Base-by-base conservation (phyloP, 1,140 invertebrate genomes). In the Agrypnia vestita region DNA sequence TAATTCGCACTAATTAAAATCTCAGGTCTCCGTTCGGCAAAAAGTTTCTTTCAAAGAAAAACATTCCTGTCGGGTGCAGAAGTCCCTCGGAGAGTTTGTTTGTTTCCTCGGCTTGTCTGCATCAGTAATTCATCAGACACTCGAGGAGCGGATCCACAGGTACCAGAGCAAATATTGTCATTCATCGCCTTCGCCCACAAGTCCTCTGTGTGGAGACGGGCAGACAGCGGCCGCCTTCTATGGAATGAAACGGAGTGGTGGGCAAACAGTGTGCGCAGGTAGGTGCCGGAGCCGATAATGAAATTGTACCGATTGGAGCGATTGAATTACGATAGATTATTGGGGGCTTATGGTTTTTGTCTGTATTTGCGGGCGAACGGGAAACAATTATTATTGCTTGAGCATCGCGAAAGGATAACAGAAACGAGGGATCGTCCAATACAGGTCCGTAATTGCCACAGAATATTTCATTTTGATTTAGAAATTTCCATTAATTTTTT, bases 301-400 rank as follows among this genome's bases (percentile, higher is more conserved):
- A 76, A 76, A 76, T 76, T 76, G 44, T 76, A 59, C 75, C 55
- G 61, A 76, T 76, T 64, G 75, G 61, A 47, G 19, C 25, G 75
- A 76, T 76, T 76, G 51, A 76, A 76, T 76, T 76, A 61, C 55
- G 75, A 15, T 47, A 46, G 61, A 76, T 76, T 76, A 76, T 76
- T 43, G 44, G 43, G 53, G 75, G 67, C 15, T 71, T 71, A 71
- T 47, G 15, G 67, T 21, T 71, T 49, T 43, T 64, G 21, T 17
- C 46, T 47, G n/a, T 71, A 21, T 71, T 25, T 17, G 67, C 46
- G 47, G 10, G 61, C 17, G 55, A 15, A 59, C 15, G 17, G 17
- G 15, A 11, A 8, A 59, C 25, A 59, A 59, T 59, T 59, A 59
- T 59, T 15, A 59, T 17, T 19, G 53, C 19, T 55, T 55, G n/a